Evolutionary conservation across 2,113 vertebrate genomes (phyloP).

Genomic region (Chamaea fasciata): DNA sequence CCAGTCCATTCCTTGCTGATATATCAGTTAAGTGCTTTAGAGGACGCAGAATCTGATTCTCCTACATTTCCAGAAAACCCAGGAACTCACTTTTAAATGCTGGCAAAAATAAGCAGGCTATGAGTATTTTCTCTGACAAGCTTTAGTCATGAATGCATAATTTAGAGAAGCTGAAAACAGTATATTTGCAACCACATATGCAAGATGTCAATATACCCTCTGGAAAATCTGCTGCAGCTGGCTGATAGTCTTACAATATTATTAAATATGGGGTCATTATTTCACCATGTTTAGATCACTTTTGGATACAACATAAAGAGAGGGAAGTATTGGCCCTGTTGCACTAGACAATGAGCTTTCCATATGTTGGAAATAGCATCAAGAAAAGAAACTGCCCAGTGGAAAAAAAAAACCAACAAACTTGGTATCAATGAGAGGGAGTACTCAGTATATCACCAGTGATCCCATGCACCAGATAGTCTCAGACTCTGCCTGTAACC

Average conservation of each 20-base stretch:
- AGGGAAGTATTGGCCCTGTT: not conserved
- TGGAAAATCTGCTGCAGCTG: slow-evolving; percentile 39
- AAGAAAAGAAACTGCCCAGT: slow-evolving; percentile 2
- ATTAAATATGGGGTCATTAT: slow-evolving; percentile 6
- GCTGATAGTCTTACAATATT: not conserved
- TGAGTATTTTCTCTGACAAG: not conserved
- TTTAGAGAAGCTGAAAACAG: not conserved
- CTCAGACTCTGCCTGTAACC: not conserved
- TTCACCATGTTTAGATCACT: slow-evolving; percentile 48
- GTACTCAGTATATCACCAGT: not conserved
- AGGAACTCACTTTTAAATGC: not conserved
- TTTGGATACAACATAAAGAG: slow-evolving; percentile 16
- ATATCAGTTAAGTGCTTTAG: not conserved
- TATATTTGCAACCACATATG: not conserved
- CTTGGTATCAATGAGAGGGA: slow-evolving; percentile 1
- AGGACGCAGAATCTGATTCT: not conserved
- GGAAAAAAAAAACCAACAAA: not conserved
- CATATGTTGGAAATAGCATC: slow-evolving; percentile 9
- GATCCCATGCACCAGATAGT: not conserved
- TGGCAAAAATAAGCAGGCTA: not conserved
- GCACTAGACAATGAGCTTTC: slow-evolving; percentile 20
- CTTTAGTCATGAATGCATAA: not conserved
- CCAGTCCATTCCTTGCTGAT: not conserved
- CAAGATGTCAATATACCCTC: not conserved
- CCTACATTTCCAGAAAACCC: not conserved